Conservation (phyloP, 2,888 invertebrate genomes). For the Sphinx pinastri region DNA sequence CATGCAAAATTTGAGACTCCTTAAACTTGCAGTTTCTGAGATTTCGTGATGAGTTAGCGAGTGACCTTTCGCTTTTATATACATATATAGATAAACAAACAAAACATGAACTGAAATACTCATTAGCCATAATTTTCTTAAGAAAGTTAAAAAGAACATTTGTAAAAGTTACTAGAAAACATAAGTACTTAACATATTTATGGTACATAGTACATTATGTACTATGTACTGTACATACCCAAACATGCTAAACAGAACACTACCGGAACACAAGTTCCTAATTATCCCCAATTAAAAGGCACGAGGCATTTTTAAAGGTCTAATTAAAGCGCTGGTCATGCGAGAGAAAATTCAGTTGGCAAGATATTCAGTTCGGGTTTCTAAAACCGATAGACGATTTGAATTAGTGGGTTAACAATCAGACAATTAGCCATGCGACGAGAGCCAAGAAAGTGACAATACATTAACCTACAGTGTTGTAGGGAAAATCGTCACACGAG, state of each 20-base stretch:
- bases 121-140: neutral
- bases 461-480: slow-evolving; percentile 74
- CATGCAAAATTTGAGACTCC: no score
- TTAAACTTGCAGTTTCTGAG: no score
- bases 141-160: neutral
- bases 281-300: slow-evolving; percentile 33
- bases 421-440: slow-evolving; percentile 75
- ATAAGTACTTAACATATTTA: neutral
- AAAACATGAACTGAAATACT: neutral
- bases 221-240: neutral
- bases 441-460: slow-evolving; percentile 77
- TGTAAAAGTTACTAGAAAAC: neutral
- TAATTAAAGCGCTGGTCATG: slow-evolving; percentile 60
- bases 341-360: slow-evolving; percentile 51
- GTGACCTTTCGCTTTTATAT: no score
- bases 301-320: slow-evolving; percentile 33
- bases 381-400: slow-evolving; percentile 65
- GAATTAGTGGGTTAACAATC: slow-evolving; percentile 79
- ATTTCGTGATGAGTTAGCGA: no score
- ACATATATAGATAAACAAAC: no score
- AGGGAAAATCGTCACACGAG: slow-evolving; percentile 78
- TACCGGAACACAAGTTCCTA: slow-evolving; percentile 29
- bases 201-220: no score
- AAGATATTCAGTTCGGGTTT: slow-evolving; percentile 55
- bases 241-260: slow-evolving; percentile 2